Conservation (phyloP, 2,797 vertebrate species). For the Telmatherina bonti region DNA sequence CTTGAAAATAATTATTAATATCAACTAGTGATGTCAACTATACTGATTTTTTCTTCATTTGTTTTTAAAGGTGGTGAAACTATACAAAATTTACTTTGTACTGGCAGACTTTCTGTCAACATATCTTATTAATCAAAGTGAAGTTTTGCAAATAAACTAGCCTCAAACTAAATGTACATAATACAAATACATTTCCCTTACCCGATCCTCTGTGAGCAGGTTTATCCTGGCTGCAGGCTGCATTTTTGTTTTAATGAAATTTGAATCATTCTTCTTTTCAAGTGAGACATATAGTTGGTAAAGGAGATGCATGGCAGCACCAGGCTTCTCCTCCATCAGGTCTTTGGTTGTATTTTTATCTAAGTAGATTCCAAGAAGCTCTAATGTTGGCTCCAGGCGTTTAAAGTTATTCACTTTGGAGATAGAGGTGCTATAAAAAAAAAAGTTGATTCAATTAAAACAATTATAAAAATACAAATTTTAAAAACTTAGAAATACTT, state of each 20-base stretch:
- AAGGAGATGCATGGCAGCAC: conserved; percentile 87
- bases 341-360: conserved; percentile 84
- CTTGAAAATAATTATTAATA: too few relatives aligned
- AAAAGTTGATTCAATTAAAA: too few relatives aligned
- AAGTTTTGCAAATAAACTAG: neutral
- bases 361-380: conserved; percentile 88
- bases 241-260: conserved; percentile 80
- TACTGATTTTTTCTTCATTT: too few relatives aligned
- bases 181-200: conserved; percentile 57
- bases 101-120: too few relatives aligned
- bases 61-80: too few relatives aligned
- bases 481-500: conserved; percentile 8
- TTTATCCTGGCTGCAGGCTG: conserved; percentile 75
- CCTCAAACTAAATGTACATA: conserved; percentile 1
- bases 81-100: too few relatives aligned
- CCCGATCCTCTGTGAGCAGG: conserved; percentile 79
- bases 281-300: conserved; percentile 91
- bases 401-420: conserved; percentile 92
- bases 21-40: too few relatives aligned
- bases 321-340: conserved; percentile 89
- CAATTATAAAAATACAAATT: neutral
- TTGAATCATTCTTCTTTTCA: conserved; percentile 86
- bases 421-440: conserved; percentile 74
- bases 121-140: too few relatives aligned
- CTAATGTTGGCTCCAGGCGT: conserved; percentile 89